Conservation (phyloP, 2,113 vertebrate species). For the human region DNA sequence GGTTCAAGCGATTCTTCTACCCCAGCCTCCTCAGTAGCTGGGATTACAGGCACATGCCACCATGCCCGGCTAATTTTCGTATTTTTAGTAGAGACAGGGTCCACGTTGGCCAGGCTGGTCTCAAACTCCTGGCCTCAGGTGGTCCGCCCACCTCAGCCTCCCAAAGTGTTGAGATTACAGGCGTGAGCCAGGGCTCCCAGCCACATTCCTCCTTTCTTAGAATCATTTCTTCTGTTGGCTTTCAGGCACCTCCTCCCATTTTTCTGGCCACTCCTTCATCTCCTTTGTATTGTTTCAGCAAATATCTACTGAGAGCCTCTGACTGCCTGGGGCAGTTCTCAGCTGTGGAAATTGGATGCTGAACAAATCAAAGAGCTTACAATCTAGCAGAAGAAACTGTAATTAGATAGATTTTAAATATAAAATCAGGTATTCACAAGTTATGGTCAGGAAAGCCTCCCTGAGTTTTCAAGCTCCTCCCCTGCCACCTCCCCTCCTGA, state of each 20-base stretch:
- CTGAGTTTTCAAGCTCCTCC: not conserved
- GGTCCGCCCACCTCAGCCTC: too few species aligned
- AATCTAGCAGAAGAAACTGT: not conserved
- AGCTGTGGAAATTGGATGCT: not conserved
- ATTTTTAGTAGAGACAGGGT: too few species aligned
- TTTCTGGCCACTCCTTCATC: not conserved
- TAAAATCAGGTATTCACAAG: not conserved
- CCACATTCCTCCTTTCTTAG: not conserved
- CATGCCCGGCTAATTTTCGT: too few species aligned
- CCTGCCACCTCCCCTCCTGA: not conserved
- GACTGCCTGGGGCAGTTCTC: not conserved
- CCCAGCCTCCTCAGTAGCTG: too few species aligned
- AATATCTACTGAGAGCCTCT: not conserved
- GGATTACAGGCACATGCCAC: too few species aligned
- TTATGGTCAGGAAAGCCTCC: not conserved
- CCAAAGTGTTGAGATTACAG: too few species aligned
- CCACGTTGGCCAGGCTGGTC: too few species aligned
- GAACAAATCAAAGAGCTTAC: not conserved
- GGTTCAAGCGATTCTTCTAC: too few species aligned
- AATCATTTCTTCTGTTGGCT: not conserved
- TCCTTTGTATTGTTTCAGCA: not conserved
- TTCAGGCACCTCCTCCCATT: not conserved
- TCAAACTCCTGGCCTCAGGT: too few species aligned
- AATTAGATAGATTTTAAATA: not conserved
- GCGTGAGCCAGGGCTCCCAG: accelerated